Evolutionary conservation across 2,113 vertebrate genomes (phyloP), one percentile per base, ranked within the genome.

Genomic region (Nipponia nippon): DNA sequence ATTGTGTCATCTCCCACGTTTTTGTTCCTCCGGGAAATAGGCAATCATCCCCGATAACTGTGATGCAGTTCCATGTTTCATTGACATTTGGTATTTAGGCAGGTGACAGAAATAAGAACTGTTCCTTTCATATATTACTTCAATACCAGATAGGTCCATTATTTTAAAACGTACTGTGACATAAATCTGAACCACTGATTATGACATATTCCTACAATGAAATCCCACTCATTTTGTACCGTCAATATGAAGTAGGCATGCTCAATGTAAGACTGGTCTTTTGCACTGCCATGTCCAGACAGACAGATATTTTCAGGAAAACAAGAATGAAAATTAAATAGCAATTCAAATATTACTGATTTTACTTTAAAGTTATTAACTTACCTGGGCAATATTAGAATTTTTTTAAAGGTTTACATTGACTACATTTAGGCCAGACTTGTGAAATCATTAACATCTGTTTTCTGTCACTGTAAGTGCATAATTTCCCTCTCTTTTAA

Each of bases 401-500:
- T 40, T 34, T 77, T 56, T 58, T 52, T 78, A 23, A 23, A 78
- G 6, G 8, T n/a, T 78, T 90, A 47, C 23, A 38, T 17, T 67
- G 30, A 71, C n/a, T 55, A 17, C 10, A 44, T 75, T 82, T 53
- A 75, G 13, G 16, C 20, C 52, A 72, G 59, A 59, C 10, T 25
- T 87, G 86, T 67, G 42, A 95, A 91, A 92, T 26, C 20, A 50
- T 83, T 47, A 62, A 26, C 29, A 67, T 86, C 72, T 81, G 55
- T 52, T 95, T 91, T 92, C 46, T 96, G 52, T 94, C 70, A 83
- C 61, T 85, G 5, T 42, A 91, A 69, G 19, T 85, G 19, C 56
- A 38, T 87, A 61, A 50, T 76, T 96, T 72, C 5, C 38, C 15
- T 52, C 47, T 67, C 69, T 95, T 94, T 96, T 96, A 93, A 94